These are phyloP conservation scores for Ormyrus thymus DNA, from an alignment of 2,888 invertebrate species.

Conservation along the genomic window DNA sequence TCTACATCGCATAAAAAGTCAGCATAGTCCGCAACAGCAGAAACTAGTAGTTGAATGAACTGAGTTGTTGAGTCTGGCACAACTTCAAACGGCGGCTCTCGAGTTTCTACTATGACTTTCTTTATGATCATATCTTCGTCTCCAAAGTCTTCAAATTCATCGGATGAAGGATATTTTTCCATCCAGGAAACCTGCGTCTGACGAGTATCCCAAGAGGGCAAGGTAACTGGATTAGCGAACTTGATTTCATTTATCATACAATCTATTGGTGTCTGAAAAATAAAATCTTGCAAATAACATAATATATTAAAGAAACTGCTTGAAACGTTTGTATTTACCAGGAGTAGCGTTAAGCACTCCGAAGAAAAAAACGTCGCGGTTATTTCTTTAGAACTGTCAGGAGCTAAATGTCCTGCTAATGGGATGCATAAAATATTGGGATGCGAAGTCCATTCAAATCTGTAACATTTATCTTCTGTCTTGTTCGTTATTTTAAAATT, in stretches of 20 bases:
- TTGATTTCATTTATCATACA: conserved; percentile 62
- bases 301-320: neutral
- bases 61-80: conserved; percentile 63
- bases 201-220: conserved; percentile 74
- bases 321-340: conserved; percentile 62
- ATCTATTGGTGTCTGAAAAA: conserved; percentile 60
- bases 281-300: neutral
- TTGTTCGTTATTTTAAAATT: conserved; percentile 74
- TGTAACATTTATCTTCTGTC: conserved; percentile 69
- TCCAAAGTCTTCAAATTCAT: conserved; percentile 7
- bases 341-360: conserved; percentile 68
- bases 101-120: conserved; percentile 63
- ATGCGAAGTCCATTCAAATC: conserved; percentile 73
- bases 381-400: conserved; percentile 75
- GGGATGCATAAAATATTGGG: conserved; percentile 76
- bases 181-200: conserved; percentile 71
- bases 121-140: conserved; percentile 55
- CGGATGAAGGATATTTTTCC: conserved; percentile 39
- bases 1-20: conserved; percentile 75
- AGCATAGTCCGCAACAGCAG: conserved; percentile 77
- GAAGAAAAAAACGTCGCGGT: conserved; percentile 76
- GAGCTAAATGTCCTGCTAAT: conserved; percentile 74
- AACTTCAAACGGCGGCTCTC: conserved; percentile 68
- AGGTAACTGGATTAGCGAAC: conserved; percentile 56
- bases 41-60: conserved; percentile 76